Base-by-base conservation (phyloP, 2,113 vertebrate species). In the Chascanopsetta lugubris region DNA sequence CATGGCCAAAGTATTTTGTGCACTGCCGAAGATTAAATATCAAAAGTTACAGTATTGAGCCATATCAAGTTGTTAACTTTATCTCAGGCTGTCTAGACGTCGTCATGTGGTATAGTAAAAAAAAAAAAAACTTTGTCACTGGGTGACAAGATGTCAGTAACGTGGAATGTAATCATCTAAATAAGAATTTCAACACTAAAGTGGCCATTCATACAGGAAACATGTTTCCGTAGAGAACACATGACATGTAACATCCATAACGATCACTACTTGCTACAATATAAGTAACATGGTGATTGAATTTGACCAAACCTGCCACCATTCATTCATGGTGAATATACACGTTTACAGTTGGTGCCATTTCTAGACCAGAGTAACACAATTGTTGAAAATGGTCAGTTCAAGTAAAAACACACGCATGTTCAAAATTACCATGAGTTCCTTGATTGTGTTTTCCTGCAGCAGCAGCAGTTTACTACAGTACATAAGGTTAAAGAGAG, bases 11-110 rank as follows among this genome's bases (percentile, higher is more conserved):
- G 78, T 77, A 84, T 77, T 56, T 56, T 85, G 77, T 82, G 81
- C 73, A 87, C 87, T 84, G 80, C 85, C 80, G 77, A 81, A 87
- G 79, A 85, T 77, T 85, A 87, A 87, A 88, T 88, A 90, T 88
- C 73, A 88, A 87, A 89, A 80, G 82, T 90, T 90, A 90, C 88
- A 90, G 88, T 88, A 87, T 88, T 60, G 60, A 88, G 86, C 86
- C 67, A 71, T 87, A 58, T 87, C 54, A 87, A 84, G 85, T 86
- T 89, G 83, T 80, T 88, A 63, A 82, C 61, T 80, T 90, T 85
- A 66, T 85, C 54, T 77, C 70, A 75, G 68, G 72, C 85, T 54
- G 65, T 80, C 84, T 79, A 75, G 82, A 88, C 80, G 82, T 88
- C 76, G 66, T 85, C 69, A 78, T 72, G 60, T 58, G 49, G 50